Conservation (phyloP, 2,113 vertebrate genomes). For the Naja naja region DNA sequence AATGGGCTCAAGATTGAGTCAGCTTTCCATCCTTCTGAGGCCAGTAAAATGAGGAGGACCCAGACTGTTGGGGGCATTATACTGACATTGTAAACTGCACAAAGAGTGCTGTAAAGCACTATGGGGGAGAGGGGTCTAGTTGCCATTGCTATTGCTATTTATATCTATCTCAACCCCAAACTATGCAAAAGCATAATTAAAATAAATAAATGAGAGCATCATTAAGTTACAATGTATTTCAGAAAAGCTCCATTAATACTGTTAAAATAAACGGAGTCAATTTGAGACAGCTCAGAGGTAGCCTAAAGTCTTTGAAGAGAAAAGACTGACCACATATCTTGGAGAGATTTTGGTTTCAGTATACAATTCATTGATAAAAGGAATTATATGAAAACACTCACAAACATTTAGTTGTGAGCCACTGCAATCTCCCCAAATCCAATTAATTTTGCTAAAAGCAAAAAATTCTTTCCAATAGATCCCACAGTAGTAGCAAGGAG, state of each 20-base stretch:
- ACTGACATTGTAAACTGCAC: neutral
- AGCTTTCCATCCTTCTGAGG: neutral
- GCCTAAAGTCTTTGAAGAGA: neutral
- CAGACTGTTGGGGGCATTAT: neutral
- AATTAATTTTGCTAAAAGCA: neutral
- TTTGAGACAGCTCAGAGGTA: neutral
- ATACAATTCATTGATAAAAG: neutral
- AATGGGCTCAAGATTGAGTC: neutral
- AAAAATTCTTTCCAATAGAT: neutral
- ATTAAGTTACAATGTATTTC: neutral
- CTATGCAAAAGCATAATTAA: neutral
- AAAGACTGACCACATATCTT: neutral
- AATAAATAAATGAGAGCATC: neutral
- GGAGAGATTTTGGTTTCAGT: neutral
- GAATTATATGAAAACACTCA: neutral
- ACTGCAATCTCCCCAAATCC: neutral
- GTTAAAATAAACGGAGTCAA: neutral
- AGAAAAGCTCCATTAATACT: neutral
- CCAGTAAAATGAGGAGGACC: neutral
- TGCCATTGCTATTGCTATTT: neutral
- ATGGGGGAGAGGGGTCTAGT: neutral
- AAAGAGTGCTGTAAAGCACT: neutral
- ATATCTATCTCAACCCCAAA: neutral
- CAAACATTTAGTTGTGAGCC: neutral
- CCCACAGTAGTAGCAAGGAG: neutral